Evolutionary conservation across 2,797 vertebrate genomes (phyloP), one percentile per base, ranked within the genome.

Genomic region (Austrolebias charrua): DNA sequence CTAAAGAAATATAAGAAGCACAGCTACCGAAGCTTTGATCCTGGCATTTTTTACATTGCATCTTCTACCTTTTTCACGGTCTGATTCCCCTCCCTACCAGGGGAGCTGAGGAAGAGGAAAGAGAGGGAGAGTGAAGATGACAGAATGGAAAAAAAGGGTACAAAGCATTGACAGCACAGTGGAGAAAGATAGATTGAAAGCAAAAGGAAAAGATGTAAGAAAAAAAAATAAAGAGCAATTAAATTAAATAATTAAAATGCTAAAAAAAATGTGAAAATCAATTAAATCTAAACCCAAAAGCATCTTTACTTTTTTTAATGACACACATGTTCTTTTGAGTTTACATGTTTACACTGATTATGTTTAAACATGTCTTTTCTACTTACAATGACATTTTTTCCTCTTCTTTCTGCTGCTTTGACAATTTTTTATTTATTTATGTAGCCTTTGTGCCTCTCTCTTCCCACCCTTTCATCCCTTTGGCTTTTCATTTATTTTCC

Each of bases 51-150:
- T 64, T 48, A 29, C 61, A 28, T 47, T 0, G 19, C 58, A 24
- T 8, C 13, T 13, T 13, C 33, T 51, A 60, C 43, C 55, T 60
- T 55, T 55, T 76, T 69, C 76, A 81, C 58, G 55, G 70, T 82
- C 79, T 64, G 79, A 66, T 79, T 77, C 75, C 47, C 59, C 50
- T 67, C 20, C 52, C 53, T 40, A 68, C 73, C 68, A 48, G 40
- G 4, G 8, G 40, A 38, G 19, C 19, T 68, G 69, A 63, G 47
- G 49, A 66, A 35, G 29, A 18, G 51, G 18, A 43, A 19, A 62
- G 40, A 61, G 47, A 33, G 18, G 7, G 5, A 55, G 50, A 45
- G 43, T 1, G 5, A 18, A 48, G 16, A 33, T 33, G 74, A 76
- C n/a, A 44, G 58, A 45, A 24, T 48, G 59, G 31, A 28, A 8